These are phyloP conservation scores for Pomacea canaliculata DNA, from an alignment of 2,888 invertebrate species.

Conservation along the genomic window DNA sequence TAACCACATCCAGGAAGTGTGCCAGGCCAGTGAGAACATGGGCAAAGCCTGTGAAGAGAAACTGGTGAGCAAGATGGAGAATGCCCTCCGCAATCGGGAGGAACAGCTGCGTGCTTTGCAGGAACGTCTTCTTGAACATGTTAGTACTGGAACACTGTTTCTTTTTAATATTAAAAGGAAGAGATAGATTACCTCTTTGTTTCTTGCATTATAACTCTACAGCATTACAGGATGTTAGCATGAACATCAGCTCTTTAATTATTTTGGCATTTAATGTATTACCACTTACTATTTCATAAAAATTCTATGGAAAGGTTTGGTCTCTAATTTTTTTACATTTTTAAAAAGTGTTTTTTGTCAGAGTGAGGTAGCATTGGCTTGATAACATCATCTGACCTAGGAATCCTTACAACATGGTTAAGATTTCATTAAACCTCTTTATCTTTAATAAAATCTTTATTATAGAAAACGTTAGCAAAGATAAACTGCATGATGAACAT, in stretches of 20 bases:
- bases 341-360: not conserved
- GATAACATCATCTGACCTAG: no score
- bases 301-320: not conserved
- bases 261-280: not conserved
- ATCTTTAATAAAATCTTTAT: no score
- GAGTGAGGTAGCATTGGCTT: no score
- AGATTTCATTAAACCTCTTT: no score
- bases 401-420: no score
- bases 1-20: constrained; percentile 64
- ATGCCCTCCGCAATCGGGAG: constrained; percentile 88
- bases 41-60: constrained; percentile 84
- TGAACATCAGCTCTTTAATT: not conserved
- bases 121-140: constrained; percentile 91
- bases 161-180: no score
- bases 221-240: not conserved
- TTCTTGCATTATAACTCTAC: not conserved
- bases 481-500: no score
- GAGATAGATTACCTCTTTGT: not conserved
- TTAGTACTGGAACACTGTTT: constrained; percentile 72
- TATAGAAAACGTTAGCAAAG: no score
- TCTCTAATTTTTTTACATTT: not conserved
- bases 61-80: constrained; percentile 84
- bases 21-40: constrained; percentile 80
- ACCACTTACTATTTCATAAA: not conserved
- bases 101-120: constrained; percentile 92